Evolutionary conservation across 1,140 invertebrate species (phyloP).

Genomic region (Andricus grossulariae): DNA sequence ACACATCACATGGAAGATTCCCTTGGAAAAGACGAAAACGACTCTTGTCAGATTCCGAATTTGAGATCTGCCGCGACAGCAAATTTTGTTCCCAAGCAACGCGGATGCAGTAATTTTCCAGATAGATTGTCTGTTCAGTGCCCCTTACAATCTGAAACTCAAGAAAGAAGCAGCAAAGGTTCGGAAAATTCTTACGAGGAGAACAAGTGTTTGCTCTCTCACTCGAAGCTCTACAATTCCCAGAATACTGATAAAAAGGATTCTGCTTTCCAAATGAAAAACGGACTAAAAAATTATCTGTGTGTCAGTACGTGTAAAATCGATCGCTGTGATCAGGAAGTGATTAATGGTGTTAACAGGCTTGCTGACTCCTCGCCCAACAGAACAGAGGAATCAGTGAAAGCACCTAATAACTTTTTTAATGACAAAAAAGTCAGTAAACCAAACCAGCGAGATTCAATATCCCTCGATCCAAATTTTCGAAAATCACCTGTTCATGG

Average conservation of each 20-base stretch:
- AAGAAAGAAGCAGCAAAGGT: constrained; percentile 14
- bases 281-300: constrained; percentile 40
- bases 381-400: neutral
- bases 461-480: constrained; percentile 41
- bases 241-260: constrained; percentile 36
- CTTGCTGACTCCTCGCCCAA: neutral
- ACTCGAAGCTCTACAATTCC: constrained; percentile 37
- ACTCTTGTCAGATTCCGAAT: constrained; percentile 42
- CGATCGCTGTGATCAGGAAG: constrained; percentile 40
- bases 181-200: constrained; percentile 14
- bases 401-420: neutral
- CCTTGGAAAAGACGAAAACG: constrained; percentile 46
- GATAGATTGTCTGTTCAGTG: constrained; percentile 27
- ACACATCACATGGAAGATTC: constrained; percentile 53
- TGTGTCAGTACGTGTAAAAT: constrained; percentile 39
- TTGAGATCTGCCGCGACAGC: constrained; percentile 37
- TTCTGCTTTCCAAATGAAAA: constrained; percentile 38
- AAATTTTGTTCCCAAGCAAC: constrained; percentile 30
- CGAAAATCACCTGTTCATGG: constrained; percentile 55
- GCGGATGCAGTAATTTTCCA: neutral
- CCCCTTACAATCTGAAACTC: constrained; percentile 26
- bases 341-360: constrained; percentile 29
- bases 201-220: constrained; percentile 30
- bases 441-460: constrained; percentile 37
- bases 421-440: constrained; percentile 30